A percentile compares a stretch with the other conserved stretches of the same genome.
Conservation (phyloP, 2,113 vertebrate species). For the Amazona guildingii region DNA sequence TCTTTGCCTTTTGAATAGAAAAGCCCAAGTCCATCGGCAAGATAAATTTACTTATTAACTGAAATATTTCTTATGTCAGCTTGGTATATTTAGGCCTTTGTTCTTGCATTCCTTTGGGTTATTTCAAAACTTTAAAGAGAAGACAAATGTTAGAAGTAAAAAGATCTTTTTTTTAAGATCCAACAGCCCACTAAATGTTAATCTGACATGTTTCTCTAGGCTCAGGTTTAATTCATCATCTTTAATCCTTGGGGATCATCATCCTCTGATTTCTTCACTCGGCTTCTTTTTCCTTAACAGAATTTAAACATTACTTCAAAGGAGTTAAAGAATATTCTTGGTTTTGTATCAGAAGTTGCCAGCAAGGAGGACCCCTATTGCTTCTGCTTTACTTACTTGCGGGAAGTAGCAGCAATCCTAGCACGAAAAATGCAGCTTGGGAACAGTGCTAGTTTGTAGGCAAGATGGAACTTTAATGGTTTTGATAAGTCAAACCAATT, state of each 20-base stretch:
- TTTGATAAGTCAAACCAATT: not conserved
- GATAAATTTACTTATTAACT: conserved; percentile 1
- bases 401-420: not conserved
- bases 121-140: conserved; percentile 40
- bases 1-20: not conserved
- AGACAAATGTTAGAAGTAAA: conserved; percentile 22
- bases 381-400: not conserved
- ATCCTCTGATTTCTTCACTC: conserved; percentile 20
- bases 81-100: not conserved
- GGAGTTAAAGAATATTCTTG: not conserved
- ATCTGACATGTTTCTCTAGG: conserved; percentile 8
- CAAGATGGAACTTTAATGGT: not conserved
- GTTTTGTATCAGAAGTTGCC: not conserved
- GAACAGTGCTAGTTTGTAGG: not conserved
- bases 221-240: conserved; percentile 35
- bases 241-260: not conserved
- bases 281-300: conserved; percentile 2
- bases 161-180: not conserved
- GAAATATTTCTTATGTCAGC: conserved; percentile 6
- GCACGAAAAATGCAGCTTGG: not conserved
- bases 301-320: conserved; percentile 40
- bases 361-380: not conserved
- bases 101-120: conserved; percentile 36
- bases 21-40: not conserved
- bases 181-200: not conserved